Conservation (phyloP, 2,113 vertebrate species). For the Lophochroa leadbeateri region DNA sequence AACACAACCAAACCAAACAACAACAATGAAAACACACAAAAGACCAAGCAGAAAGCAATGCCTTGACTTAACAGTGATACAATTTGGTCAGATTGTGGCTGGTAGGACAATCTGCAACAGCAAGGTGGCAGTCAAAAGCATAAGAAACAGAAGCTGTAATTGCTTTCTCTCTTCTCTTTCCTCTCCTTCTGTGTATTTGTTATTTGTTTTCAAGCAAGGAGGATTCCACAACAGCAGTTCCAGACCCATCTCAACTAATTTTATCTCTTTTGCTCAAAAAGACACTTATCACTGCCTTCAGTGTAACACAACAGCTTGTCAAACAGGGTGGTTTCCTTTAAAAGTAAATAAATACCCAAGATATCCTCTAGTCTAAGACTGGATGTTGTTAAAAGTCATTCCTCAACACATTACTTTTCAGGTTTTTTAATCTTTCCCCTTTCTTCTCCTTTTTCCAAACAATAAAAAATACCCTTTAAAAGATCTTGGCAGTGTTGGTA, state of each 20-base stretch:
- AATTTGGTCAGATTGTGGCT: background rate
- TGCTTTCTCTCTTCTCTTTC: background rate
- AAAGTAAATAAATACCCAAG: slow-evolving; percentile 57
- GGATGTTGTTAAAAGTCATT: background rate
- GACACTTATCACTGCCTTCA: slow-evolving; percentile 48
- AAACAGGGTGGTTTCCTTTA: slow-evolving; percentile 52
- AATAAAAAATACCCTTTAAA: background rate
- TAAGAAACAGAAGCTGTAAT: slow-evolving; percentile 9
- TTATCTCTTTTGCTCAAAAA: slow-evolving; percentile 54
- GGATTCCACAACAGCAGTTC: slow-evolving; percentile 37
- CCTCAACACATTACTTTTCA: background rate
- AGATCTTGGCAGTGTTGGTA: background rate
- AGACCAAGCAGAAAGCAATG: background rate
- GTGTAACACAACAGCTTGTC: slow-evolving; percentile 68
- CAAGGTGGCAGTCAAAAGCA: background rate
- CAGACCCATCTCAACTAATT: slow-evolving; percentile 55
- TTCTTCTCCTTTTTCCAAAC: background rate
- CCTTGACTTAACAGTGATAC: background rate
- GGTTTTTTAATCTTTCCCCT: background rate
- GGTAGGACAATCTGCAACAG: background rate
- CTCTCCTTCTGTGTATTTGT: slow-evolving; percentile 60
- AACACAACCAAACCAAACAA: background rate
- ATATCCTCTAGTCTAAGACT: slow-evolving; percentile 38
- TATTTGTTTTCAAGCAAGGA: slow-evolving; percentile 63
- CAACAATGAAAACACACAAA: background rate